Base-by-base conservation (phyloP, 1,140 invertebrate genomes). In the Drosophila nigrodunni region DNA sequence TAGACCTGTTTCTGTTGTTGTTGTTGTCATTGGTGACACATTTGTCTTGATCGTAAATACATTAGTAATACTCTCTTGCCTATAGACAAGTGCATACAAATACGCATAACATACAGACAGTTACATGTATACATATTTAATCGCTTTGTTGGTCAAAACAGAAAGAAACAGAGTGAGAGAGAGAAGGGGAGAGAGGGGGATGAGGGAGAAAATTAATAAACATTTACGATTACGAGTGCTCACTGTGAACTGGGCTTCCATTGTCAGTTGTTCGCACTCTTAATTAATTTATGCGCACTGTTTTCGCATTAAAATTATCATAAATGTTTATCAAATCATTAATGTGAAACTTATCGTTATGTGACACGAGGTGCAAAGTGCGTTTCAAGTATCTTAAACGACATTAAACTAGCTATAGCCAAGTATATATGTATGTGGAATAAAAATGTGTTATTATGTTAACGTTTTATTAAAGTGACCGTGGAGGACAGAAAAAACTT, bases 221-320 rank as follows among this genome's bases (percentile, higher is more conserved):
- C 83, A 77, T 87, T 87, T 88, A 88, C 82, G 79, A 88, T 88
- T 82, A 71, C 66, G 57, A 58, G 10, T 39, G 35, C 21, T 18
- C 49, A 37, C 54, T 54, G 25, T 30, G 25, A 30, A 30, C 25
- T 52, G 34, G 64, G 43, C 55, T 67, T 69, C 80, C 69, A 78
- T 82, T 80, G 60, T 61, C 73, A 80, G 50, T 69, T 49, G 76
- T 74, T 59, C 64, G 50, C 66, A 61, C 18, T 60, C 15, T 37
- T 78, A 85, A 87, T 88, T 87, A 83, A 87, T 87, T 89, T 87
- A 87, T 87, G 85, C 77, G 81, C 46, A 74, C 44, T 83, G 66
- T 66, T 65, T 49, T 47, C 67, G 57, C 80, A 87, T 88, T 87
- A 88, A 87, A 87, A 88, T 77, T 68, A 66, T 77, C 76, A 69